Conservation (phyloP, 2,797 vertebrate species). For the Cichlasoma orientale region DNA sequence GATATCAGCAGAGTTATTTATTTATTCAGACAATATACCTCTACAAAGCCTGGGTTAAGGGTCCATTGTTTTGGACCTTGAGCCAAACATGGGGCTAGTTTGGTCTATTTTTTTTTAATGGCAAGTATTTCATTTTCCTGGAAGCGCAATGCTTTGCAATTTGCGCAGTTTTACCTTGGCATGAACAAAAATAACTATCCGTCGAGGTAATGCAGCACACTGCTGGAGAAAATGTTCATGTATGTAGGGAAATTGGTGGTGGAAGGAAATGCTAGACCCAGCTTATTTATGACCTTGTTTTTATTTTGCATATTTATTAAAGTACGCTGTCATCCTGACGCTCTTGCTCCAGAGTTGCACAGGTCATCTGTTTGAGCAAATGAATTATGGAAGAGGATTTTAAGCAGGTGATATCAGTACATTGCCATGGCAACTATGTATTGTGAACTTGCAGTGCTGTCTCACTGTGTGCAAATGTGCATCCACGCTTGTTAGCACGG, state of each 20-base stretch:
- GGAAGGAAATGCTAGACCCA: slow-evolving; percentile 56
- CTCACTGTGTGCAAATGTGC: background rate
- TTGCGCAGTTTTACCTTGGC: slow-evolving; percentile 5
- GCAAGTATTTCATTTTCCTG: background rate
- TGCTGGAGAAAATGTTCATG: slow-evolving; percentile 6
- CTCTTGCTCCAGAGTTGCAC: slow-evolving; percentile 47
- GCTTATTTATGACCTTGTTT: slow-evolving; percentile 70
- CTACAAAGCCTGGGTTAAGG: background rate
- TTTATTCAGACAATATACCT: background rate
- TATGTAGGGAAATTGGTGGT: slow-evolving; percentile 12
- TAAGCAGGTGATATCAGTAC: slow-evolving; percentile 58
- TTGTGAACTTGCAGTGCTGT: slow-evolving; percentile 14
- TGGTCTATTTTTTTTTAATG: background rate
- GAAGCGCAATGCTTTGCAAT: background rate
- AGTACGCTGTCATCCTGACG: slow-evolving; percentile 35
- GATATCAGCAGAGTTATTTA: background rate
- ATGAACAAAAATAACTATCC: slow-evolving; percentile 25
- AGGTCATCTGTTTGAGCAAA: slow-evolving; percentile 69
- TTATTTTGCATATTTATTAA: slow-evolving; percentile 73
- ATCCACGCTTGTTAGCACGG: background rate
- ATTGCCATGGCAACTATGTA: slow-evolving; percentile 34
- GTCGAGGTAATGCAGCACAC: slow-evolving; percentile 24
- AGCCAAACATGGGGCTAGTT: background rate
- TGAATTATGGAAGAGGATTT: slow-evolving; percentile 73
- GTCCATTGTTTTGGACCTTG: background rate